Base-by-base conservation (phyloP, 2,888 invertebrate species). In the Didymodactylos carnosus region DNA sequence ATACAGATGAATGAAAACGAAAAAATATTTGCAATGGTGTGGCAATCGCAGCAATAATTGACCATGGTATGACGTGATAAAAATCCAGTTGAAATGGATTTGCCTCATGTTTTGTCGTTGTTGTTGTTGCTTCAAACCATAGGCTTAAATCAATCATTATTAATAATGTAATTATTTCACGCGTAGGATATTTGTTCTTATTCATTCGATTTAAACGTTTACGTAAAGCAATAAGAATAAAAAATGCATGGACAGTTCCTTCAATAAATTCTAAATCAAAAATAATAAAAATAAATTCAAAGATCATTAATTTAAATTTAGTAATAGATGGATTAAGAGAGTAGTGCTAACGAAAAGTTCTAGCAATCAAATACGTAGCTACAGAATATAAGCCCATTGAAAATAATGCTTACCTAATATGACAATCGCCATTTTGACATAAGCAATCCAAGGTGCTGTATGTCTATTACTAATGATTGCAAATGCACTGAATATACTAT, bases 1-100 rank as follows among this genome's bases (percentile, higher is more conserved):
- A 75, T 43, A 75, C 69, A 25, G 71, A 71, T 19, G 75, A 62
- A 72, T 75, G 75, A 46, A 75, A 75, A 46, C 75, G 29, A 70
- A 72, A 75, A 29, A 75, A 75, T 16, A 75, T 72, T 16, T 69
- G 69, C 39, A 75, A 69, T 10, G 75, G 75, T 41, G 72, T 69
- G 13, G 72, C 72, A 25, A 75, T 62, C 27, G 69, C 49, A 41
- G 35, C 69, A 7, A 75, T 69, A 35, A 75, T 72, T 23, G 72
- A 70, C 75, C 75, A 75, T 29, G 69, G 71, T 11, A 72, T 71
- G 49, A 69, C 46, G 41, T 75, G 72, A 70, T 75, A 75, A 43
- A 71, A 75, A 41, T 69, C 69, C 41, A 72, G 23, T 72, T 75
- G 72, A 51, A 72, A 69, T 16, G 69, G 49, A 69, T 72, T 72